Percentiles rank a stretch among this genome's conserved stretches.
These are phyloP conservation scores for Leguminivora glycinivorella DNA, from an alignment of 1,140 invertebrate genomes.

Conservation along the genomic window DNA sequence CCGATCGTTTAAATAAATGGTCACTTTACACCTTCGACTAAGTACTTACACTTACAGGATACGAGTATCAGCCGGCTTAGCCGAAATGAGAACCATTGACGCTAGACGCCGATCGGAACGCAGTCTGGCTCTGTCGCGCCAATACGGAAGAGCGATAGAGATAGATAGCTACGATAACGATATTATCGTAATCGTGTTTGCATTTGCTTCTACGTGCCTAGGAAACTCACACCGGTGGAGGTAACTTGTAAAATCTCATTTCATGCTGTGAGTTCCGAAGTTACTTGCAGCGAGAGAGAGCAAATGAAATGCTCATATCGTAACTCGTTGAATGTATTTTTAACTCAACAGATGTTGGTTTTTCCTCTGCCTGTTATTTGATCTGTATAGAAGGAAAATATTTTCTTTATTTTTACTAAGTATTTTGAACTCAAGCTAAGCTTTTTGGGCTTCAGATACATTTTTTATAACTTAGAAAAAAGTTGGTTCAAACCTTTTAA, in stretches of 20 bases:
- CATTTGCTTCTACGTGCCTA: too few relatives aligned
- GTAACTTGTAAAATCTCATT: neutral
- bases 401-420: too few relatives aligned
- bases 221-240: neutral
- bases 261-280: neutral
- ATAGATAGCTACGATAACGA: too few relatives aligned
- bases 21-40: neutral
- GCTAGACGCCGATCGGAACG: too few relatives aligned
- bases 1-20: neutral
- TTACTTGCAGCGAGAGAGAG: neutral
- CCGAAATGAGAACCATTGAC: too few relatives aligned
- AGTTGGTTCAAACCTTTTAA: neutral
- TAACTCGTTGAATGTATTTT: neutral
- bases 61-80: too few relatives aligned
- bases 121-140: too few relatives aligned
- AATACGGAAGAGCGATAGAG: too few relatives aligned
- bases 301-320: neutral
- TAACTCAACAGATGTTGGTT: too few relatives aligned
- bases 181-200: too few relatives aligned
- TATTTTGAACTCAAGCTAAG: neutral
- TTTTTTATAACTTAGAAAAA: neutral
- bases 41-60: neutral
- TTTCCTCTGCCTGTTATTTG: too few relatives aligned
- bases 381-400: too few relatives aligned
- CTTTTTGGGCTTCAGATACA: neutral